phyloP scores from a whole-genome alignment of 2,888 invertebrate species.

The Isotomurus palustris region DNA sequence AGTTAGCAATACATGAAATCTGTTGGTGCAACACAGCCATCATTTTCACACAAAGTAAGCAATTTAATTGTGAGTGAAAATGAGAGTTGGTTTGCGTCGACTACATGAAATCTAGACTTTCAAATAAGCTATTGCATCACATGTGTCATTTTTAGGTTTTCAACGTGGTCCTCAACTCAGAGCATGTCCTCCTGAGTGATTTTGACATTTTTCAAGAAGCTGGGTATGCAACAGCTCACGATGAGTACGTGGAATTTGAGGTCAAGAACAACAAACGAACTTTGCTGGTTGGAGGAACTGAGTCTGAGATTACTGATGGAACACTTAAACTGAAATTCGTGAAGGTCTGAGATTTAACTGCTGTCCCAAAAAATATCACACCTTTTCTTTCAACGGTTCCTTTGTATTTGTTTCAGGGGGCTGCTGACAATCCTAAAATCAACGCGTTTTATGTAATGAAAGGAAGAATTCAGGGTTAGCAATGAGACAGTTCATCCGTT shows the following conservation, averaged over 20 bases:
- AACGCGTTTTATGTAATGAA: conserved; percentile 89
- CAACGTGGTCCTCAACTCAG: conserved; percentile 86
- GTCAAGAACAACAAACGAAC: conserved; percentile 57
- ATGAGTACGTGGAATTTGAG: conserved; percentile 83
- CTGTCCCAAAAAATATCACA: neutral
- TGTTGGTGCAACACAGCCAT: too few relatives aligned
- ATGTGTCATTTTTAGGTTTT: conserved; percentile 60
- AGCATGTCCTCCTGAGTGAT: conserved; percentile 82
- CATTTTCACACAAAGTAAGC: too few relatives aligned
- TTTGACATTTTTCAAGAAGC: conserved; percentile 91
- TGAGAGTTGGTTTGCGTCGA: too few relatives aligned
- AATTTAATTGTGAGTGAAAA: too few relatives aligned
- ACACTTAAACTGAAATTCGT: conserved; percentile 82
- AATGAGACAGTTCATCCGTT: neutral
- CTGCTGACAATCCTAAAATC: conserved; percentile 92
- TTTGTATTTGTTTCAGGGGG: conserved; percentile 58
- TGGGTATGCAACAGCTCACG: conserved; percentile 87
- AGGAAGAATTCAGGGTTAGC: conserved; percentile 66
- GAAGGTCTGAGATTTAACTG: conserved; percentile 58
- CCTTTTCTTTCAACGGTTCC: neutral
- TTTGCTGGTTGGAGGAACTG: conserved; percentile 68
- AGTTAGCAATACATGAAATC: neutral
- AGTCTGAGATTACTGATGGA: conserved; percentile 75
- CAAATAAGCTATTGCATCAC: neutral
- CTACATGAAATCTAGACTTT: too few relatives aligned